phyloP scores from a whole-genome alignment of 2,888 invertebrate genomes.

The Perizoma affinitatum region DNA sequence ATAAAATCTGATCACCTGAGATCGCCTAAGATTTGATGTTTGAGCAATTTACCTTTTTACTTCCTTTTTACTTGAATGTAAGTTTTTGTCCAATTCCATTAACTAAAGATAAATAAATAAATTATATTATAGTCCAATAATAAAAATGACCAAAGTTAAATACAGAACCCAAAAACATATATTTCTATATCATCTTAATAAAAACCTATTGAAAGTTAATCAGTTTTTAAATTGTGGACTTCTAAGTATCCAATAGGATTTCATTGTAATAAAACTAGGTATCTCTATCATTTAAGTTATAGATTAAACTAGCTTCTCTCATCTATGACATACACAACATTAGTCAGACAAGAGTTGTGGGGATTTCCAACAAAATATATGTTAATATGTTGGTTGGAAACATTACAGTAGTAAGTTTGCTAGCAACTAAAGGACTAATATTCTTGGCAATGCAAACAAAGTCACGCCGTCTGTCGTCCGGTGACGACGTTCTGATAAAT shows the following conservation, averaged over 20 bases:
- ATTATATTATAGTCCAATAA: too few species aligned
- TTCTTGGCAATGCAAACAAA: constrained; percentile 21
- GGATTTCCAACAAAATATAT: constrained; percentile 8
- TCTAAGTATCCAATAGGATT: neutral
- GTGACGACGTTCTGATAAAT: constrained; percentile 66
- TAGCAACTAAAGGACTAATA: neutral
- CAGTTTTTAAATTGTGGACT: too few species aligned
- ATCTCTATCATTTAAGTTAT: neutral
- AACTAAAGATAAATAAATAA: too few species aligned
- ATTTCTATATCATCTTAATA: too few species aligned
- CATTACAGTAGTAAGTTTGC: neutral
- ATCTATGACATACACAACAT: neutral
- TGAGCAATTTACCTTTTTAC: too few species aligned
- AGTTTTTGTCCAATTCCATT: too few species aligned
- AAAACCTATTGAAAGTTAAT: too few species aligned
- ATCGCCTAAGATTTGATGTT: too few species aligned
- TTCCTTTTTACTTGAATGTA: too few species aligned
- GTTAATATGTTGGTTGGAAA: neutral
- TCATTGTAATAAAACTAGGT: neutral
- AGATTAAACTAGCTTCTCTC: neutral
- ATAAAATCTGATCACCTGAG: too few species aligned
- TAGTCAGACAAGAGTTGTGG: constrained; percentile 6
- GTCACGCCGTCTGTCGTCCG: constrained; percentile 32
- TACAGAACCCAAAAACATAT: too few species aligned
- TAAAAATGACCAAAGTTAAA: too few species aligned